Base-by-base conservation (phyloP, 2,888 invertebrate species). In the Apotomis turbidana region DNA sequence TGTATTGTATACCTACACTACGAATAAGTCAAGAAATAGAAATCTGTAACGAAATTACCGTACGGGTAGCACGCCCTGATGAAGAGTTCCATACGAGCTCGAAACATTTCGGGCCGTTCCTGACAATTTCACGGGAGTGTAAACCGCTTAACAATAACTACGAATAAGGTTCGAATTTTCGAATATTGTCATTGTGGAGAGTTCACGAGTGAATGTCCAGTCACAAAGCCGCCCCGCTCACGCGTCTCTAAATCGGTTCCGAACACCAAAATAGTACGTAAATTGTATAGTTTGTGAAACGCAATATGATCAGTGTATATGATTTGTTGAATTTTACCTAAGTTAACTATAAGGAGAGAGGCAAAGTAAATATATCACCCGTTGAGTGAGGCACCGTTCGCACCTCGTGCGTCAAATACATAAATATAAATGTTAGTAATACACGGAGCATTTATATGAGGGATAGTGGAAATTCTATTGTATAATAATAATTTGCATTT, bases 241-340 rank as follows among this genome's bases (percentile, higher is more conserved):
- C 64, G 71, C 57, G 85, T 83, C 81, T 80, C 79, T 84, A 84
- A 87, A 86, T 89, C 87, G 90, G 84, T 87, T 86, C 81, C 83
- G 80, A 90, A 92, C 91, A 92, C 92, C 90, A 92, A 89, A 85
- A 82, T 92, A 91, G 91, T 84, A 83, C 81, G 86, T 91, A 90
- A 89, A 87, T 86, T 90, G 87, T 90, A 88, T 87, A 89, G 83
- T 86, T 83, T 83, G 83, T 86, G 85, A 84, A 87, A 87, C 86
- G 88, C 88, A 88, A 90, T 90, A 90, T 85, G 85, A 87, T 88
- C 85, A 82, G 78, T 90, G 88, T 89, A 85, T 78, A 89, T 87
- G 84, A 81, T 85, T 89, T 88, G 89, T 89, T 90, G 86, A 87
- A 83, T 90, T 89, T 87, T 83, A 80, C 75, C 80, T 77, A 79